Conservation (phyloP, 1,140 invertebrate genomes). For the Sitobion miscanthi region DNA sequence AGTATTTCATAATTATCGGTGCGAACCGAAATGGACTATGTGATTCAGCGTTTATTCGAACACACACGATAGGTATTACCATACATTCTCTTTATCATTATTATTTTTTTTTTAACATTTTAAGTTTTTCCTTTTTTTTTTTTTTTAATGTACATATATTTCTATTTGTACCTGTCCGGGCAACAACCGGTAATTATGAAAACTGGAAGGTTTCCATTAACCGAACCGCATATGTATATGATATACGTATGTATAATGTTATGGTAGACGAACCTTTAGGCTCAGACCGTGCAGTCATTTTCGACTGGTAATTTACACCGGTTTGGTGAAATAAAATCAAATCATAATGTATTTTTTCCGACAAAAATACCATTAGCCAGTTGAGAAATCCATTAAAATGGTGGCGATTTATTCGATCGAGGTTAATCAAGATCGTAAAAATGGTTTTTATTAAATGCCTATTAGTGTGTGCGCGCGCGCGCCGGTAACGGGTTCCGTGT, state of each 20-base stretch:
- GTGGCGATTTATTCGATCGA: slow-evolving; percentile 45
- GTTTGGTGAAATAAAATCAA: slow-evolving; percentile 31
- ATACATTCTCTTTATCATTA: slow-evolving; percentile 20
- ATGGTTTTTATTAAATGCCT: slow-evolving; percentile 43
- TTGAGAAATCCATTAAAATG: neutral
- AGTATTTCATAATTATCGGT: slow-evolving; percentile 40
- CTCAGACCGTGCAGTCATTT: slow-evolving; percentile 22
- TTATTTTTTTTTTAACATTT: slow-evolving; percentile 30
- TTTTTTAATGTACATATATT: slow-evolving; percentile 32
- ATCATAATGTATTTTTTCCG: slow-evolving; percentile 30
- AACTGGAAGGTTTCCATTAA: slow-evolving; percentile 36
- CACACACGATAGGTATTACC: slow-evolving; percentile 29
- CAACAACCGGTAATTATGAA: slow-evolving; percentile 43
- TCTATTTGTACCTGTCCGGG: slow-evolving; percentile 32
- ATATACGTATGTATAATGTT: neutral
- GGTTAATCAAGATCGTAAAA: slow-evolving; percentile 42
- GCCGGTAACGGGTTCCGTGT: neutral
- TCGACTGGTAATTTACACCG: slow-evolving; percentile 43
- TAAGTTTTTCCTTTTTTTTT: slow-evolving; percentile 38
- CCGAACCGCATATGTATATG: neutral
- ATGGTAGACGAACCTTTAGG: slow-evolving; percentile 24
- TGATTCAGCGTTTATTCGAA: slow-evolving; percentile 52
- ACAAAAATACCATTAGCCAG: slow-evolving; percentile 26
- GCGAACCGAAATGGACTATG: slow-evolving; percentile 45
- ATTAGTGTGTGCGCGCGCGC: neutral